Evolutionary conservation across 2,113 vertebrate genomes (phyloP), one percentile per base, ranked within the genome.

Genomic region (Regulus satrapa): DNA sequence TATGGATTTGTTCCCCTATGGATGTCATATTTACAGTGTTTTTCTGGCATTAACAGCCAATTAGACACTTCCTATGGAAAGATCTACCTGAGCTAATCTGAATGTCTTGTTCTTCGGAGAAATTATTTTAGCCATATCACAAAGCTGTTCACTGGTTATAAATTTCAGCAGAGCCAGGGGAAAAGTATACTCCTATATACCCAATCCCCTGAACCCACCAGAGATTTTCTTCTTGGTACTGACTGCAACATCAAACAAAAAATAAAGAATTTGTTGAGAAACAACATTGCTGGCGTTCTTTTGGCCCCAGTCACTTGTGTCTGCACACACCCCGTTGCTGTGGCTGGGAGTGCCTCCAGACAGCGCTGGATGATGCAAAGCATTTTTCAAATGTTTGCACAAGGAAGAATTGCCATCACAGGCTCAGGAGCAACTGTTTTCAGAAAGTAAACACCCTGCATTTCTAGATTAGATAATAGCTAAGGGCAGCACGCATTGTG

Each of bases 311-410:
- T 86, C 86, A 67, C 85, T 79, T 0, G 0, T 68, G 89, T 59
- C 71, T 83, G 91, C 45, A 80, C 91, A 89, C 92, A 38, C 86
- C 86, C 86, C 63, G 79, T 59, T 85, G 62, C 84, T 81, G 41
- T 18, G 29, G 40, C 11, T 82, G 77, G 93, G 93, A 91, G 91
- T 18, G 73, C 61, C 88, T 95, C 77, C 81, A 85, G 58, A 62
- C 85, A 73, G 75, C 64, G 54, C 75, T 51, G 55, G 24, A 25
- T 58, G 49, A 72, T 56, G 80, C 64, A 81, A 78, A 94, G 58
- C 66, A 79, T 94, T 94, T 94, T 69, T 95, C 56, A 76, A 9
- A 78, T 95, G 81, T 85, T 94, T 97, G 43, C 63, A 76, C 89
- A 79, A 19, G 54, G 71, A 89, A 75, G 45, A 91, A 75, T 64